These are phyloP conservation scores for Indri indri DNA, from an alignment of 2,113 vertebrate genomes.

Conservation along the genomic window DNA sequence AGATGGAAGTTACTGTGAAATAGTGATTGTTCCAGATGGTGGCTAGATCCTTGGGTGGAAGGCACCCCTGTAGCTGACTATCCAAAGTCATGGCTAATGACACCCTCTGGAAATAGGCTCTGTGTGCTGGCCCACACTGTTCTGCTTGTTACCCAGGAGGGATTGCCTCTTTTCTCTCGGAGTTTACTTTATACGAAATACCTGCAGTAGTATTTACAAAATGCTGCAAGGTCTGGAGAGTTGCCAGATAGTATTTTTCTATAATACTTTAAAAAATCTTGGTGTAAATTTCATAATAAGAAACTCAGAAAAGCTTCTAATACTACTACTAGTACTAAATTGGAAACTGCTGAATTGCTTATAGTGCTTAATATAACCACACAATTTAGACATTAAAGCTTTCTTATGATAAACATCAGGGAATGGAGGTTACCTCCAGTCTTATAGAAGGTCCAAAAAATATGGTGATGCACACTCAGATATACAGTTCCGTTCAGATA, in stretches of 20 bases:
- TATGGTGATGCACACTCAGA: neutral
- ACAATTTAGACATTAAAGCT: neutral
- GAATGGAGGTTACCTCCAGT: neutral
- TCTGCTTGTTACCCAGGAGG: neutral
- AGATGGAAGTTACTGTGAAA: neutral
- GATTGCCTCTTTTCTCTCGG: neutral
- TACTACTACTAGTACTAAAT: neutral
- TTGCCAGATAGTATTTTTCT: slow-evolving; percentile 31
- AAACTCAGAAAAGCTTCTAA: slow-evolving; percentile 17
- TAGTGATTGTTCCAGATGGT: neutral
- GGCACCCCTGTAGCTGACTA: neutral
- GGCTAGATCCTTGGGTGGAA: neutral
- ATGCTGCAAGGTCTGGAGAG: neutral
- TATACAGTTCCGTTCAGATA: neutral
- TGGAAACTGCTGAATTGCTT: neutral
- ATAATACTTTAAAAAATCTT: neutral
- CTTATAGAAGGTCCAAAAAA: neutral
- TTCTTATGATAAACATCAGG: neutral
- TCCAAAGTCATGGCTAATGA: neutral
- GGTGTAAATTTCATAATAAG: slow-evolving; percentile 43
- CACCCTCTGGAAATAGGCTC: neutral
- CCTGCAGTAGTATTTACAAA: neutral
- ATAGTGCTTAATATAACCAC: neutral
- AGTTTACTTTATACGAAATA: neutral
- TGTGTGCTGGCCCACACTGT: neutral